Base-by-base conservation (phyloP, 2,113 vertebrate species). In the Sinocyclocheilus maitianheensis region DNA sequence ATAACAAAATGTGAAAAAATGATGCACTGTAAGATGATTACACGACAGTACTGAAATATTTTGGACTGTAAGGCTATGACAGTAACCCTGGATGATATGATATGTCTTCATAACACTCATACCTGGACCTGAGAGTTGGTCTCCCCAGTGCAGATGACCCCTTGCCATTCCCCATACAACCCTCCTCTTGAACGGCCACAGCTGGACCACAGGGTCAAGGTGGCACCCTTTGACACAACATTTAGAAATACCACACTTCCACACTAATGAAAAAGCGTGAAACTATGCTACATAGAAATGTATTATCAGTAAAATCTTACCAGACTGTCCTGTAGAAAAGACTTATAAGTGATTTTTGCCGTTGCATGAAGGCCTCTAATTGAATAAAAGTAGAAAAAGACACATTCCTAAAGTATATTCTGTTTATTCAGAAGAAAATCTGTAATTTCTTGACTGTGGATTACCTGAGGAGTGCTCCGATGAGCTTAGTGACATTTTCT, bases 81-180 rank as follows among this genome's bases (percentile, higher is more conserved):
- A n/a, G 69, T 43, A 62, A 53, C 26, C 80, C 62, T 51, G 43
- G n/a, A 82, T 53, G 0, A 69, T 22, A 37, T 34, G 16, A 82
- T 0, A 53, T n/a, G n/a, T 71, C 43, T 51, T 53, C 6, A 13
- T 13, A 24, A 12, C 3, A 4, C 40, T n/a, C n/a, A 0, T 88
- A 98, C 97, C 97, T 99, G 98, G 82, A 98, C 97, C 93, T 97
- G 96, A 0, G 97, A 97, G 93, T 94, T 96, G 88, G 94, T 97
- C 91, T 98, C 97, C 84, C 97, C 97, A 0, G 96, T 96, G 91
- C 98, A 99, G 91, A 99, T 97, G 86, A 99, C 94, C 5, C 97
- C 98, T 91, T 98, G 97, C 98, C 98, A 98, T 91, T 98, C 98
- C 12, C 96, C 97, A 0, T 97, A 98, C 72, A 96, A 94, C 5